Evolutionary conservation across 2,888 invertebrate genomes (phyloP), one percentile per base, ranked within the genome.

Genomic region (Laspeyria flexula): DNA sequence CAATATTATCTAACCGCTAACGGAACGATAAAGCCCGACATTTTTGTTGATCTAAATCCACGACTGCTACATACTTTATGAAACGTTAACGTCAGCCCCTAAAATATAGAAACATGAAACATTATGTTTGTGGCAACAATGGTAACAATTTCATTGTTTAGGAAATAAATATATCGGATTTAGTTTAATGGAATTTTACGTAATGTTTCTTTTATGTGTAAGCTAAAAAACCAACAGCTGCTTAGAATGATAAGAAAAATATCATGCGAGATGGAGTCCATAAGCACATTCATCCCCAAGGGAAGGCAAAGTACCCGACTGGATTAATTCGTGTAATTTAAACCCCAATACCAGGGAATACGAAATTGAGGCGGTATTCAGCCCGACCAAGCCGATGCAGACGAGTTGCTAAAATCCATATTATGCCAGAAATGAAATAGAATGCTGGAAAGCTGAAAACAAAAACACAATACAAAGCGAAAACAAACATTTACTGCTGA

Each of bases 281-380:
- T 68, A 72, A 80, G 74, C 77, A 73, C 77, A 81, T 76, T 76
- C 65, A 77, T 80, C 81, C 78, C 81, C 40, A 25, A 48, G 77
- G 76, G 79, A 83, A 62, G 53, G 72, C 71, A 60, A 65, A 75
- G 75, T 75, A 75, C 67, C 77, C 79, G 79, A 69, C 73, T 72
- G 85, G 83, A 86, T 86, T 86, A 86, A 86, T 88, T 89, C 82
- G 78, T 83, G 86, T 86, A 86, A 89, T 88, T 86, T 83, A 84
- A 85, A 85, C 84, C 81, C 77, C 78, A 76, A 81, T 87, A 87
- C 86, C 81, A 83, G 87, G 85, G 83, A 83, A 81, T 80, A 86
- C 69, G 77, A 83, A 80, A 74, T 76, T 70, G 76, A 80, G 79
- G 65, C 81, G 77, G 76, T 83, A 80, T 82, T 79, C 77, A 76